phyloP scores from a whole-genome alignment of 2,113 vertebrate species.

The Cygnus buccinator region DNA sequence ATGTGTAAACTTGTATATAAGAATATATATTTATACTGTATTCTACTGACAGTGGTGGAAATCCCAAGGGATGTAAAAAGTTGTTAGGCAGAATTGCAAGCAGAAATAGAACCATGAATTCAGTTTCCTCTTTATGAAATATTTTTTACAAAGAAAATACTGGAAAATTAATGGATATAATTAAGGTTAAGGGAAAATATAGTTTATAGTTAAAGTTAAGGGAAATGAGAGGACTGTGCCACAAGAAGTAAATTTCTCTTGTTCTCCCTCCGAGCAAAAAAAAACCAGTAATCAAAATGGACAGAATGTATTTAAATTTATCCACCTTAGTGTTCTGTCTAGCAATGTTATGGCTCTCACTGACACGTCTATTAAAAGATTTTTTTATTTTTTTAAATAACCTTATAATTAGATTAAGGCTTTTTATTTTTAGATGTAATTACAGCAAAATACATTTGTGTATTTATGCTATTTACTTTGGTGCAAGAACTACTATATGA shows the following conservation, averaged over 20 bases:
- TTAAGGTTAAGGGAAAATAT: too few species aligned
- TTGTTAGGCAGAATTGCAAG: not conserved
- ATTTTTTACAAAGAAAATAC: constrained; percentile 1
- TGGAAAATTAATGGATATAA: constrained; percentile 24
- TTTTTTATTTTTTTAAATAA: not conserved
- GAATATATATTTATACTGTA: not conserved
- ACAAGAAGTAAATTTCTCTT: constrained; percentile 17
- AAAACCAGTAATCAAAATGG: constrained; percentile 15
- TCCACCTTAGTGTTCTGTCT: not conserved
- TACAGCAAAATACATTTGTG: not conserved
- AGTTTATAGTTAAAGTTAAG: not conserved
- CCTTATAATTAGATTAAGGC: not conserved
- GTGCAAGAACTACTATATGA: not conserved
- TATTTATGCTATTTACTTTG: not conserved
- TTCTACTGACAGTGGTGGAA: not conserved
- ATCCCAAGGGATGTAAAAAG: not conserved
- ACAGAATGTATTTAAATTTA: constrained; percentile 8
- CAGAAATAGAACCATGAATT: constrained; percentile 1
- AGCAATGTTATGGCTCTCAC: not conserved
- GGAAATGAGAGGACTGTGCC: constrained; percentile 1
- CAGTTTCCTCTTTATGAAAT: not conserved
- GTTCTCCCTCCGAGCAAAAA: constrained; percentile 12
- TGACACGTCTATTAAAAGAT: constrained; percentile 4
- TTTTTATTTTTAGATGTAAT: constrained; percentile 11
- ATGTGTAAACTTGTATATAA: not conserved